Evolutionary conservation across 2,797 vertebrate species (phyloP).

Genomic region (Anas georgica): DNA sequence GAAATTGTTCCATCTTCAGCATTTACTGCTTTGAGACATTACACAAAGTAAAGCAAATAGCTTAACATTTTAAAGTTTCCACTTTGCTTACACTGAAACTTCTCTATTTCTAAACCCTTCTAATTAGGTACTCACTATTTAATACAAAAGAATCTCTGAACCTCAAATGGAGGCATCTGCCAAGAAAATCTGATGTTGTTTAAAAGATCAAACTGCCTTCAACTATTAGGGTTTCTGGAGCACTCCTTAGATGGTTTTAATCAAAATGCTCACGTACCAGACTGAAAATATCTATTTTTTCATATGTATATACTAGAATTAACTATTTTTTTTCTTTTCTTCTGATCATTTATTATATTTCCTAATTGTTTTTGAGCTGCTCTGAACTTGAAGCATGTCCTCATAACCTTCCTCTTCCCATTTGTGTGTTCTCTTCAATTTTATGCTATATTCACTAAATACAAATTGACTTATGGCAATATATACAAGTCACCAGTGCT

Average conservation of each 20-base stretch:
- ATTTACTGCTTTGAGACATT: neutral
- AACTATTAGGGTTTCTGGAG: neutral
- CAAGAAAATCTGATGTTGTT: neutral
- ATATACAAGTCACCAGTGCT: neutral
- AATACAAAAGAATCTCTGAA: neutral
- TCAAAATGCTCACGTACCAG: neutral
- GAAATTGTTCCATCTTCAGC: neutral
- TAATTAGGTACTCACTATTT: neutral
- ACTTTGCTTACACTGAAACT: neutral
- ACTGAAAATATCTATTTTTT: neutral
- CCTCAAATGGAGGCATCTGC: neutral
- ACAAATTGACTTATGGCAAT: neutral
- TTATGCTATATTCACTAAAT: neutral
- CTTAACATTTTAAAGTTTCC: neutral
- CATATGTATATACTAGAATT: neutral
- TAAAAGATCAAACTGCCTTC: neutral
- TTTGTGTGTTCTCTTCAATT: neutral
- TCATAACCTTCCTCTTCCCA: neutral
- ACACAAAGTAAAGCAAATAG: neutral
- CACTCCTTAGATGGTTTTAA: neutral
- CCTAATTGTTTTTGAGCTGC: neutral
- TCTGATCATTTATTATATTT: neutral
- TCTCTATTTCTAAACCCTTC: neutral
- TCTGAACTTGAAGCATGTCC: neutral
- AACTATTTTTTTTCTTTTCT: neutral